Conservation (phyloP, 53 echinoderm and acorn worm genomes). For the Mesocentrotus franciscanus region DNA sequence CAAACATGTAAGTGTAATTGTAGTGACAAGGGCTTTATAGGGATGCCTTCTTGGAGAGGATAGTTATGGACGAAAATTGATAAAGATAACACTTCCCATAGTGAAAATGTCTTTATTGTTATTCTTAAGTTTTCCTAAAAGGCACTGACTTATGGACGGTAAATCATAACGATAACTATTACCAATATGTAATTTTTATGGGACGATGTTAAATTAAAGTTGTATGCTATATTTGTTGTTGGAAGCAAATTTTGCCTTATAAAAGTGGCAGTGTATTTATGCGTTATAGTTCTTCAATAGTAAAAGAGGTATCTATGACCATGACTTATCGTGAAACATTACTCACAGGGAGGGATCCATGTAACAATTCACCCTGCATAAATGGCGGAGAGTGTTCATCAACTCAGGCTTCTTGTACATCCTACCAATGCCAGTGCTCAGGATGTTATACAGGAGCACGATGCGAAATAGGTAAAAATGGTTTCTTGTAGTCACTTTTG, state of each 20-base stretch:
- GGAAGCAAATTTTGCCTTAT: no score
- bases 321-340: background rate
- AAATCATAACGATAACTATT: no score
- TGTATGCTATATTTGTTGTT: background rate
- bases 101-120: no score
- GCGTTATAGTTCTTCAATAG: background rate
- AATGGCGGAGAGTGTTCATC: conserved; percentile 78
- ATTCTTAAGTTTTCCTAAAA: no score
- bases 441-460: conserved; percentile 75
- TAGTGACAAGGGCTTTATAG: no score
- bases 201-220: background rate
- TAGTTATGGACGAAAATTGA: background rate
- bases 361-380: conserved; percentile 70
- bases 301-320: background rate
- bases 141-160: no score
- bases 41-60: no score
- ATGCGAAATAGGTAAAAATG: conserved; percentile 77
- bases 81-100: background rate
- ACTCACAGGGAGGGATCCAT: conserved; percentile 74
- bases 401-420: conserved; percentile 65
- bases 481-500: background rate
- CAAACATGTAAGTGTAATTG: conserved; percentile 71
- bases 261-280: background rate
- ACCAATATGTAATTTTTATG: background rate
- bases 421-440: conserved; percentile 72